Percentiles rank a stretch among this genome's conserved stretches.
These are phyloP conservation scores for Nyctereutes procyonoides DNA, from an alignment of 2,113 vertebrate species.

Conservation along the genomic window DNA sequence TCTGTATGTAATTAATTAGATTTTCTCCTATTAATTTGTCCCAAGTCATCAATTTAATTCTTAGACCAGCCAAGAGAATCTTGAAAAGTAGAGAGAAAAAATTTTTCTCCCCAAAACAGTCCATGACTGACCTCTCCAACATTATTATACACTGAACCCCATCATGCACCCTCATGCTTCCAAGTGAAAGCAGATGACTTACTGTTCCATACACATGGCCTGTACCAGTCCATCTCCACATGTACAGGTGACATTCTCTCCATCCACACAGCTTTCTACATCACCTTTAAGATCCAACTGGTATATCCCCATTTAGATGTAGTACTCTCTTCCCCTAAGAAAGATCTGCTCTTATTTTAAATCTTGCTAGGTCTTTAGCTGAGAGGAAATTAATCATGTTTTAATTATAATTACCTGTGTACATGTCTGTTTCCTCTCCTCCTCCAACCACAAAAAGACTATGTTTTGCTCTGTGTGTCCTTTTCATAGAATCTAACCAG, in stretches of 20 bases:
- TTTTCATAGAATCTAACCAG: not conserved
- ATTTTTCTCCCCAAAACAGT: not conserved
- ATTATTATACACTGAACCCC: rapidly evolving
- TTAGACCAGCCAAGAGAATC: not conserved
- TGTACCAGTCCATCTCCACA: not conserved
- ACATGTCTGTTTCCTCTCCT: not conserved
- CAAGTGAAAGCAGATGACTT: not conserved
- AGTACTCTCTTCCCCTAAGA: too few species aligned
- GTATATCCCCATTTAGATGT: rapidly evolving
- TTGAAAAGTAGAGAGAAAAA: not conserved
- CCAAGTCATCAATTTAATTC: not conserved
- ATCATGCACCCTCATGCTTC: too few species aligned
- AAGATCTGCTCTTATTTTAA: not conserved
- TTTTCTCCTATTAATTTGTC: not conserved
- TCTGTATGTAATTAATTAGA: not conserved
- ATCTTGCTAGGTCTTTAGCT: not conserved
- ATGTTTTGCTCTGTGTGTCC: not conserved
- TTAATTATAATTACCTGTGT: not conserved
- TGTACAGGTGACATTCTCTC: rapidly evolving
- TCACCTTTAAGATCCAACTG: not conserved
- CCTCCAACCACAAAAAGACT: not conserved
- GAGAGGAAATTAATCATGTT: not conserved
- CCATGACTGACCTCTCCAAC: not conserved
- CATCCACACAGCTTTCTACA: not conserved
- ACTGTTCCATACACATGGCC: too few species aligned